Evolutionary conservation across 2,888 invertebrate species (phyloP).

Genomic region (Cecidostiba fungosa): DNA sequence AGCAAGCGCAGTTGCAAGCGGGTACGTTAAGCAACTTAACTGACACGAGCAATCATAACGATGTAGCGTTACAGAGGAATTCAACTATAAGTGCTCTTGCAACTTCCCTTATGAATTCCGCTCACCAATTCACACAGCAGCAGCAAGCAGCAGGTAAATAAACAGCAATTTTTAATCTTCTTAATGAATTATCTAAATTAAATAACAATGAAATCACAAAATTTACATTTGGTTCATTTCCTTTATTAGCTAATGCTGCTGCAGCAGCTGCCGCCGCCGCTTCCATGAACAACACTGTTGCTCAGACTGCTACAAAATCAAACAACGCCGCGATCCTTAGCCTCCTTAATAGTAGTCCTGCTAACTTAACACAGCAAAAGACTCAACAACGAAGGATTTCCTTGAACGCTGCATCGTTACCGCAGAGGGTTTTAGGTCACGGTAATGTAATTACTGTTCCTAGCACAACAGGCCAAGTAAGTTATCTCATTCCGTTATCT

Average conservation of each 20-base stretch:
- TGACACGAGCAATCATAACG: conserved; percentile 77
- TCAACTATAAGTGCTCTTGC: conserved; percentile 88
- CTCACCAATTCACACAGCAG: conserved; percentile 90
- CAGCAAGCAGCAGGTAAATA: conserved; percentile 82
- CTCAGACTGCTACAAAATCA: conserved; percentile 77
- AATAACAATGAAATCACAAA: not conserved
- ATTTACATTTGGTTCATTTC: not conserved
- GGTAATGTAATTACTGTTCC: conserved; percentile 79
- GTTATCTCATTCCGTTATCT: not conserved
- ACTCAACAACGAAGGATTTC: conserved; percentile 76
- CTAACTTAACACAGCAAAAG: conserved; percentile 80
- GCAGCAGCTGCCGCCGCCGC: conserved; percentile 54
- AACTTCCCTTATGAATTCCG: conserved; percentile 90
- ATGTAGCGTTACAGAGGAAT: conserved; percentile 81
- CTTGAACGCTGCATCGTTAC: conserved; percentile 76
- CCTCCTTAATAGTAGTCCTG: conserved; percentile 89
- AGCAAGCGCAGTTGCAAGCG: conserved; percentile 84
- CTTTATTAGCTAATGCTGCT: conserved; percentile 53
- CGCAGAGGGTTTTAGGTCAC: conserved; percentile 76
- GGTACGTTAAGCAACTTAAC: conserved; percentile 83
- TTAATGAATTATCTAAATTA: not conserved
- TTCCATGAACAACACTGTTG: conserved; percentile 75
- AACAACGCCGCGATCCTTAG: conserved; percentile 89
- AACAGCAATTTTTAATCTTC: conserved; percentile 69
- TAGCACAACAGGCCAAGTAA: conserved; percentile 77